phyloP scores from a whole-genome alignment of 1,140 invertebrate species.

The Euwallacea fornicatus region DNA sequence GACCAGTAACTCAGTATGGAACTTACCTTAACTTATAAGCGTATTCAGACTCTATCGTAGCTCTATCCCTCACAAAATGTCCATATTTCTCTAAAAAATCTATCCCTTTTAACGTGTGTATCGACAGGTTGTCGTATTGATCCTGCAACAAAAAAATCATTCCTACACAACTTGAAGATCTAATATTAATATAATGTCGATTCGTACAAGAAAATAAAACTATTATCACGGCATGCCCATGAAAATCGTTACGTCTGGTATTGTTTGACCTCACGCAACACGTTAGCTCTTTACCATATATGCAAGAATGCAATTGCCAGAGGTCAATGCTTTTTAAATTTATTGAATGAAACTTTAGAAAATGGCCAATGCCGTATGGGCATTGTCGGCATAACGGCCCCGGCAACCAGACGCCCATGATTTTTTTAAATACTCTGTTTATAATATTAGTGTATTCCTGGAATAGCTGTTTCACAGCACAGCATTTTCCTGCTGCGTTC shows the following conservation, averaged over 20 bases:
- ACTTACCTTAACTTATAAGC: constrained; percentile 90
- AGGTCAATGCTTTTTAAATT: constrained; percentile 27
- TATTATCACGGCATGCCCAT: too few relatives aligned
- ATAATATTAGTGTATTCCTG: too few relatives aligned
- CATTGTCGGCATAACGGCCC: constrained; percentile 2
- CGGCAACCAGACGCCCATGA: too few relatives aligned
- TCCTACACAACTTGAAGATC: background rate
- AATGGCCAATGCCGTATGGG: background rate
- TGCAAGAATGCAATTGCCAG: constrained; percentile 21
- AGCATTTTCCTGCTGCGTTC: too few relatives aligned
- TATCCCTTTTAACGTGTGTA: constrained; percentile 95
- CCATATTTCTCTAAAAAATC: constrained; percentile 96
- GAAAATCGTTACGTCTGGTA: too few relatives aligned
- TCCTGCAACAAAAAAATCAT: constrained; percentile 76
- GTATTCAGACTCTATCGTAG: constrained; percentile 94
- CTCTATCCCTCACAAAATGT: constrained; percentile 91
- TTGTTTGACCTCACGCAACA: constrained; percentile 20
- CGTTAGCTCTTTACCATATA: background rate
- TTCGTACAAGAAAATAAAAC: background rate
- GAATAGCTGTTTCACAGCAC: too few relatives aligned
- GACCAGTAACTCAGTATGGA: background rate
- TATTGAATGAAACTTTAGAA: background rate
- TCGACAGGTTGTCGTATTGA: constrained; percentile 94
- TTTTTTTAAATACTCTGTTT: too few relatives aligned
- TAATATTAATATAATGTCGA: background rate